Evolutionary conservation across 1,140 invertebrate genomes (phyloP), one percentile per base, ranked within the genome.

Genomic region (Lordiphosa clarofinis): DNA sequence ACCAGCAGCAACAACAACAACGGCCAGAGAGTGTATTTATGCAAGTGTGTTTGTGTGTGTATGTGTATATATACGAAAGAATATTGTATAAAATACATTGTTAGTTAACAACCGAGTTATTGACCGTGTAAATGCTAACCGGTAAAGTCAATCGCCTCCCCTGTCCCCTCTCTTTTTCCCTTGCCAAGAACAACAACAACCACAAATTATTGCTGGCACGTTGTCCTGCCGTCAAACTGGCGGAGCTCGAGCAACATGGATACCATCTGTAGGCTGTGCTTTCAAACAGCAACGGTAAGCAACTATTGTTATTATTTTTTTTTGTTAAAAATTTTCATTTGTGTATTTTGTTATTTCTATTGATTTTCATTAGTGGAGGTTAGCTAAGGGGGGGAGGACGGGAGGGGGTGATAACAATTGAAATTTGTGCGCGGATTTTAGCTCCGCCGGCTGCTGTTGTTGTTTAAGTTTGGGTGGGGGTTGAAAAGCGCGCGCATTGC

Each of bases 221-320:
- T 66, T 70, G 69, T 82, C 72, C 68, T 73, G 52, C 73, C 56
- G 42, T 31, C 73, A 68, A 63, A 47, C 61, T 73, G 70, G 70
- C 37, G 48, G 33, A 50, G 19, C 15, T 65, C 60, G 56, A 71
- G 61, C 64, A 78, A 62, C 86, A 88, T 88, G 87, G 87, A 88
- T 74, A 88, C 87, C 61, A 88, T 88, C 68, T 88, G 87, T 84
- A 88, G 87, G 73, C 76, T 88, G 61, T 88, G 87, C 48, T 88
- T 88, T 68, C 87, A 88, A 67, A 84, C 87, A 73, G 87, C 87
- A 73, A 79, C 87, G 84, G 87, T 88, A 73, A 82, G 87, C 76
- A 48, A 63, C 57, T 59, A 50, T 24, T 10, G 10, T 28, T 37
- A 47, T 28, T 8, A 28, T 31, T 31, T 46, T 46, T 46, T 3